Evolutionary conservation across 2,113 vertebrate species (phyloP).

Genomic region (Vombatus ursinus): DNA sequence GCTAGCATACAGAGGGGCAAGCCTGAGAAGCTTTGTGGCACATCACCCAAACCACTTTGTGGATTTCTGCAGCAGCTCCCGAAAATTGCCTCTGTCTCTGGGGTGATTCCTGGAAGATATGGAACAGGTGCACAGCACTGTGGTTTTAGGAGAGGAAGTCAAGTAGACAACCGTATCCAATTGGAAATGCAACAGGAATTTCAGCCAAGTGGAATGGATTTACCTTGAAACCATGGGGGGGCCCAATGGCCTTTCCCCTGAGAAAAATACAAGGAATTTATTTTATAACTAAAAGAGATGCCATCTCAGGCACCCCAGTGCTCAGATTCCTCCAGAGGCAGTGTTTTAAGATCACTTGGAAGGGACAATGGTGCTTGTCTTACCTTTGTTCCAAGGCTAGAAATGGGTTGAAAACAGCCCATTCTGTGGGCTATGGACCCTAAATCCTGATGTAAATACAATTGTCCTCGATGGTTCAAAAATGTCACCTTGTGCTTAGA

Average conservation of each 20-base stretch:
- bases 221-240: not conserved
- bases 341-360: not conserved
- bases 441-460: not conserved
- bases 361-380: constrained; percentile 15
- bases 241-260: constrained; percentile 21
- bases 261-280: constrained; percentile 42
- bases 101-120: not conserved
- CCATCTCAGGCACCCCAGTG: constrained; percentile 1
- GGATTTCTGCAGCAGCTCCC: not conserved
- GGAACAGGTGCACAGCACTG: not conserved
- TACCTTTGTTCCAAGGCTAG: not conserved
- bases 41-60: not conserved
- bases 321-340: not conserved
- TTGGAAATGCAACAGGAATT: not conserved
- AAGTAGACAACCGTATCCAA: not conserved
- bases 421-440: not conserved
- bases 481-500: not conserved
- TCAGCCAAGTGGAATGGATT: not conserved
- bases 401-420: constrained; percentile 1
- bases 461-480: not conserved
- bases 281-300: constrained; percentile 24
- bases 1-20: not conserved
- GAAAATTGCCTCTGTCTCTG: not conserved
- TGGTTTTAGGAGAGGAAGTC: not conserved
- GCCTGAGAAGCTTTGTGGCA: not conserved